Evolutionary conservation across 2,797 vertebrate species (phyloP).

Genomic region (Gymnoscopelus microlampas): DNA sequence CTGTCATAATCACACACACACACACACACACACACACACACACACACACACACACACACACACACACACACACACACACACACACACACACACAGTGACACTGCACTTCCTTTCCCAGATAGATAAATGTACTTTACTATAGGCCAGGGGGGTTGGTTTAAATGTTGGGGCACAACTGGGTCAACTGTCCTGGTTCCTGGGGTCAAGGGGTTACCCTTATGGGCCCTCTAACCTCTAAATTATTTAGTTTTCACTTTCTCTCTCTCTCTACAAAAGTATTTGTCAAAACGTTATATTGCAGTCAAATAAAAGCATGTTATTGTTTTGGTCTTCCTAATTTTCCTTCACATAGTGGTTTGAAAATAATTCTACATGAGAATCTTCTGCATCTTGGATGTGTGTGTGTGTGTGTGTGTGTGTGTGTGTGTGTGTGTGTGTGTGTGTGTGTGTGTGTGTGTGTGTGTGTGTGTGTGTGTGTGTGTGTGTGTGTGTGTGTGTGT

Average conservation of each 20-base stretch:
- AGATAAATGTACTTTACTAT: neutral
- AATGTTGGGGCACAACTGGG: no score
- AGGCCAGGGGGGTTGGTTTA: no score
- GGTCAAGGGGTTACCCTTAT: no score
- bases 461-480: slow-evolving; percentile 24
- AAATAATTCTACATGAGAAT: no score
- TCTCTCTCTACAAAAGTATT: no score
- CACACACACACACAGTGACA: neutral
- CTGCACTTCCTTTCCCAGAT: neutral
- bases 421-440: slow-evolving; percentile 59
- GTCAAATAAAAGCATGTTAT: neutral
- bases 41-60: neutral
- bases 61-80: neutral
- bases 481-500: slow-evolving; percentile 54
- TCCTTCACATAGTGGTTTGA: no score
- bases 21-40: neutral
- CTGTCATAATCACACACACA: neutral
- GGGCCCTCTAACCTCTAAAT: no score
- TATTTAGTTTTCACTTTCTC: no score
- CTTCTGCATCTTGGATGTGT: no score
- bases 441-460: slow-evolving; percentile 57
- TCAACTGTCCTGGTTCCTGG: no score
- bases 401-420: slow-evolving; percentile 24
- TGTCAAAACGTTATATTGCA: neutral
- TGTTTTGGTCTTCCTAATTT: neutral